Evolutionary conservation across 30 jellyfish, hydroid and myxozoan species (phyloP), one percentile per base, ranked within the genome.

Genomic region (Hydractinia symbiolongicarpus): DNA sequence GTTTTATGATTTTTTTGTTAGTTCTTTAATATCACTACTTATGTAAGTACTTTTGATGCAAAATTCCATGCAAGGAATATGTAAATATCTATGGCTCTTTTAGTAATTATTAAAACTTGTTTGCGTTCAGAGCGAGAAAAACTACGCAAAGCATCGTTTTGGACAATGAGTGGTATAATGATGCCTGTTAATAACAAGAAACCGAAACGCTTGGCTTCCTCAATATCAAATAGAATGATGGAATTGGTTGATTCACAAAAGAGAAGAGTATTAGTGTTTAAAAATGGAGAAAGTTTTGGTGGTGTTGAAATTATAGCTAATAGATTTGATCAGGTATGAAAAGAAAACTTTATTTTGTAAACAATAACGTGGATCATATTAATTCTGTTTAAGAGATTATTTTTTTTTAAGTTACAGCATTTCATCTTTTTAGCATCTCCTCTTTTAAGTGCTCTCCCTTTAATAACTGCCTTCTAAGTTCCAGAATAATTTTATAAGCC

Each of bases 131-230:
- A 82, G 44, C 76, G 88, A 11, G 96, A 87, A 73, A 64, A 72
- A 77, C 56, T 87, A 21, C 72, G 84, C 11, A 52, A 78, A 53
- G 69, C 86, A 4, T 79, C 96, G 17, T 82, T 83, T 64, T 88
- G 96, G 96, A 88, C 94, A 53, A 57, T 83, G 61, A 70, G 53
- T 62, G 96, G 96, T 15, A 88, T 88, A 51, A 72, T 83, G 85
- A 79, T 88, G 50, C 90, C 93, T 8, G 19, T 77, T 6, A 20
- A 30, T 54, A 62, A 61, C 19, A 61, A 61, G 84, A 87, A 82
- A 76, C 74, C 44, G 51, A 50, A 19, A 50, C 51, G 40, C 9
- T 14, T 49, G 8, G 1, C 86, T 1, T 50, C 84, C 9, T 44
- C 89, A 57, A 19, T 88, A 44, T 55, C 94, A 53, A 77, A 71